These are phyloP conservation scores for Phyllostomus hastatus DNA, from an alignment of 2,113 vertebrate species.

Conservation along the genomic window DNA sequence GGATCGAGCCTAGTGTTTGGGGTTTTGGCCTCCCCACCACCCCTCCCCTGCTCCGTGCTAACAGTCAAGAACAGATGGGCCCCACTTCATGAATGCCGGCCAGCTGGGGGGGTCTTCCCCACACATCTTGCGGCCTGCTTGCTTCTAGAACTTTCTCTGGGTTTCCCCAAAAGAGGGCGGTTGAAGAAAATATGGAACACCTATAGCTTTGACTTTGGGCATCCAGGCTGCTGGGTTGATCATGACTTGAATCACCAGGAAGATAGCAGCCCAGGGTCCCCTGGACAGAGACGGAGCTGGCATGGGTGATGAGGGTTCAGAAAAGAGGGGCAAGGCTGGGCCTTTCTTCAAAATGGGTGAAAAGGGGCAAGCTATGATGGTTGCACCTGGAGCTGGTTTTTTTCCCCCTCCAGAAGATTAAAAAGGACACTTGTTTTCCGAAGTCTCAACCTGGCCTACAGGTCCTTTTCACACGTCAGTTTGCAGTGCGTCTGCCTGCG, in stretches of 20 bases:
- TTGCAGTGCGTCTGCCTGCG: rapidly evolving
- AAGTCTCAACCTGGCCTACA: background rate
- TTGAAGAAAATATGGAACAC: background rate
- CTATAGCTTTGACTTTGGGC: background rate
- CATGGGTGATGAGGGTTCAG: background rate
- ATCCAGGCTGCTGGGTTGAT: rapidly evolving
- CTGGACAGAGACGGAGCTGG: background rate
- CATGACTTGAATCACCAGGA: background rate
- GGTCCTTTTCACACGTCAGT: background rate
- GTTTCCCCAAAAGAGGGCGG: background rate
- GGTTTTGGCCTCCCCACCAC: background rate
- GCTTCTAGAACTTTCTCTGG: slow-evolving; percentile 37
- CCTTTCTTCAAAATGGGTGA: background rate
- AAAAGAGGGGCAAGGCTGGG: too few species aligned
- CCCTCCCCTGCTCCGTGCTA: background rate
- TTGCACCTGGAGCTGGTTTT: background rate
- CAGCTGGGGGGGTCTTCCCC: slow-evolving; percentile 47
- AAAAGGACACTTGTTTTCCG: background rate
- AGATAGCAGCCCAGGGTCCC: background rate
- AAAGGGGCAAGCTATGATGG: background rate
- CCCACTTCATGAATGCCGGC: slow-evolving; percentile 64
- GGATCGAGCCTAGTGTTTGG: background rate
- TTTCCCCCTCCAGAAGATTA: background rate
- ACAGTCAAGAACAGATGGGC: slow-evolving; percentile 71
- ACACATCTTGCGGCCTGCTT: background rate